Conservation (phyloP, 2,113 vertebrate genomes). For the Cheilinus undulatus region DNA sequence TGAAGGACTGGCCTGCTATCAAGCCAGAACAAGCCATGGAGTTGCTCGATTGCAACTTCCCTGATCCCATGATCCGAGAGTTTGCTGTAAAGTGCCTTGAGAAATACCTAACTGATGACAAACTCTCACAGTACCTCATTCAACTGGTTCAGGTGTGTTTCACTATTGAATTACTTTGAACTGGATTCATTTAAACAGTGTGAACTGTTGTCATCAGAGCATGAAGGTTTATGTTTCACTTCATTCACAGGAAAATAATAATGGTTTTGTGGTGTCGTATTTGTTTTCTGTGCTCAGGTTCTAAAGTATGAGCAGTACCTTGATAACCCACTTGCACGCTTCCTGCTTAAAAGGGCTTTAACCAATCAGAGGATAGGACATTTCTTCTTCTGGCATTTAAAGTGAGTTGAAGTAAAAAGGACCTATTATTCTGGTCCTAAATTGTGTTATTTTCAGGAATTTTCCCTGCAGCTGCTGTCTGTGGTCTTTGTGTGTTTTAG, state of each 20-base stretch:
- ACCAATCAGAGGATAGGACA: conserved; percentile 99
- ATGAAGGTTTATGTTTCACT: neutral
- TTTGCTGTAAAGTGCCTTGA: conserved; percentile 98
- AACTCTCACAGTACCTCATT: conserved; percentile 98
- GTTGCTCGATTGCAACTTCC: conserved; percentile 97
- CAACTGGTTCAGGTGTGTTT: conserved; percentile 94
- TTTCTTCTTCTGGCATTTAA: conserved; percentile 99
- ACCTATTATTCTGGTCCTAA: conserved; percentile 2
- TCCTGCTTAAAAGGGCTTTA: conserved; percentile 96
- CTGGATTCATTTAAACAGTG: neutral
- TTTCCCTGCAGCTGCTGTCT: conserved; percentile 2
- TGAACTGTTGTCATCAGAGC: neutral
- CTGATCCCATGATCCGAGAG: conserved; percentile 96
- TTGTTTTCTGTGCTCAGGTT: conserved; percentile 84
- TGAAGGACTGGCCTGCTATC: conserved; percentile 98
- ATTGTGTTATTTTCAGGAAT: neutral
- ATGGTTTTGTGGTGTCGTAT: conserved; percentile 44
- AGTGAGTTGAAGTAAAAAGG: conserved; percentile 85
- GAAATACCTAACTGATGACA: conserved; percentile 96
- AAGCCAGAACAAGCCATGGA: conserved; percentile 99
- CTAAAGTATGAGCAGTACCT: conserved; percentile 99
- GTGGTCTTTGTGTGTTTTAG: neutral
- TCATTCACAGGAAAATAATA: neutral
- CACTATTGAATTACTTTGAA: neutral
- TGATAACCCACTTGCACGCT: conserved; percentile 96